Evolutionary conservation across 2,888 invertebrate species (phyloP), one percentile per base, ranked within the genome.

Genomic region (Thyatira batis): DNA sequence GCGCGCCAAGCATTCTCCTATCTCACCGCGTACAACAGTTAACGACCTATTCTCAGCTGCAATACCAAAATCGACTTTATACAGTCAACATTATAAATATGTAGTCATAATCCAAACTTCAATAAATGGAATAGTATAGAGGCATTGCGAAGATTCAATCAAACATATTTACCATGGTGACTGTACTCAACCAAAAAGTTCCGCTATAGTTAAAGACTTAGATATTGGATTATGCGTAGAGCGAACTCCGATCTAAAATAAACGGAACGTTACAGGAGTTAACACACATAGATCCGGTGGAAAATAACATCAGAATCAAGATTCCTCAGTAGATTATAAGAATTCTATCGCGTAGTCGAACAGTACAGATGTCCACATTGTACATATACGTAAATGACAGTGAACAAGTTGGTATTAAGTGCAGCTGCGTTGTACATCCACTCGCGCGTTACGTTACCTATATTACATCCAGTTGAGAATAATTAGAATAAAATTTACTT

Each of bases 1-100:
- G 87, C 86, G 81, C 79, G 84, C 80, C 82, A 86, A 85, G 85
- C 86, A 75, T 81, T 76, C 70, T 69, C 63, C 68, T 66, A 60
- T 57, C 58, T 67, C 66, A 70, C 65, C 67, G 69, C 65, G 58
- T 73, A 70, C 67, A 67, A 65, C 58, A 64, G 67, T 60, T 60
- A 57, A 69, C 65, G 60, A 60, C 58, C 67, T 72, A 73, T 67
- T 51, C 58, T 60, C 67, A 69, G 69, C 63, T 62, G 67, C 65
- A 67, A 64, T 59, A 63, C 67, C 69, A 64, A 65, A 58, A 61
- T 46, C 54, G 51, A 48, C 51, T 54, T 61, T 27, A 23, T 48
- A 20, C 48, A 48, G 8, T 48, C 48, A 28, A 25, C 28, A 11
- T 4, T 3, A 48, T 25, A 45, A 25, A 45, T 45, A 23, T 45